Evolutionary conservation across 1,140 invertebrate species (phyloP), one percentile per base, ranked within the genome.

Genomic region (Lerema accius): DNA sequence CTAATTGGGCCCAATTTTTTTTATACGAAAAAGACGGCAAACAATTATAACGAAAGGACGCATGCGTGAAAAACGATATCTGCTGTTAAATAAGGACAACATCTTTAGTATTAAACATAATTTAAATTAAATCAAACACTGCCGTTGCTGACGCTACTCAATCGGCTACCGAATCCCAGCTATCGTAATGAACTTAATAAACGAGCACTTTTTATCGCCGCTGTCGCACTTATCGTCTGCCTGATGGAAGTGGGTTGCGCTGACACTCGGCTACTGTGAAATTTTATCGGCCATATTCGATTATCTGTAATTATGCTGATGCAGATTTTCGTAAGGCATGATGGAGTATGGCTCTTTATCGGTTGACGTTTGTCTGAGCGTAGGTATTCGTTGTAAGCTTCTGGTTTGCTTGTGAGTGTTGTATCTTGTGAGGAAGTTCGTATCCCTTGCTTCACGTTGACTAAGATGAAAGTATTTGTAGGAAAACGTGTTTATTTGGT

Each of bases 151-250:
- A 49, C 50, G 1, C 10, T 67, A 56, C 45, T 5, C 13, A 58
- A 50, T 61, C 63, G 42, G 64, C 64, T 64, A 64, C 66, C 55
- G 56, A 59, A 64, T 64, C 53, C 60, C 58, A 28, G 67, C 58
- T 60, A 59, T 59, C 58, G 63, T 69, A 69, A 69, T 69, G 56
- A 69, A 69, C 67, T 69, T 69, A 65, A 65, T 69, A 69, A 65
- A 69, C 51, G 59, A 58, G 53, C 56, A 49, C 55, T 66, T 70
- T 66, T 67, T 70, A 67, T 70, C 63, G 37, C 63, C 35, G 28
- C 39, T 26, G 50, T 55, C 50, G 19, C 50, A 46, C 46, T 64
- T 64, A 64, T 64, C 62, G 53, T 64, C 13, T 42, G 28, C 32
- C 11, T 58, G 55, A 58, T 59, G 55, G 55, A 46, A 59, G 14